These are phyloP conservation scores for Cyprinodon tularosa DNA, from an alignment of 2,113 vertebrate genomes.

Conservation along the genomic window DNA sequence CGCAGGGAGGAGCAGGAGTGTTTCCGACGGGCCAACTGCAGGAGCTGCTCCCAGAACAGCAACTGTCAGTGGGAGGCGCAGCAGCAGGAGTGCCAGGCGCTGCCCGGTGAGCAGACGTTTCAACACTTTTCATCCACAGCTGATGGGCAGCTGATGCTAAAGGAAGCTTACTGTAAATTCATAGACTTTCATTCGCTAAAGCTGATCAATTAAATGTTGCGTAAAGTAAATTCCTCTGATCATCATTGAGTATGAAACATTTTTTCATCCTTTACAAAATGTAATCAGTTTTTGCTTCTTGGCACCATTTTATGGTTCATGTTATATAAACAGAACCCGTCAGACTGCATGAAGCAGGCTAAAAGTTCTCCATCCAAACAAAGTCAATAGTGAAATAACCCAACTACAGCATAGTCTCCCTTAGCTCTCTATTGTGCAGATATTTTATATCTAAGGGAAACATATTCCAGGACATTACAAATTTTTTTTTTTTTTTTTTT, in stretches of 20 bases:
- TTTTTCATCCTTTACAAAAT: no score
- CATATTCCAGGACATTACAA: no score
- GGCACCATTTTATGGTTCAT: not conserved
- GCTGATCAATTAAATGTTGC: no score
- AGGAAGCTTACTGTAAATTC: not conserved
- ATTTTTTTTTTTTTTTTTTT: no score
- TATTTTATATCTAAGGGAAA: no score
- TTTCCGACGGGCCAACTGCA: conserved; percentile 91
- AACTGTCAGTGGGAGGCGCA: conserved; percentile 95
- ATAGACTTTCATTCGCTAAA: no score
- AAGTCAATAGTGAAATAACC: no score
- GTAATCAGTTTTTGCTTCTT: not conserved
- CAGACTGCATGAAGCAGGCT: no score
- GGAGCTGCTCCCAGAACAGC: conserved; percentile 90
- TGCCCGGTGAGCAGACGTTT: conserved; percentile 83
- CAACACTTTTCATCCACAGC: not conserved
- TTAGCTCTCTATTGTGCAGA: no score
- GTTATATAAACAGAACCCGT: no score
- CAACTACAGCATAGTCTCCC: no score
- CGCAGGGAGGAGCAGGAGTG: conserved; percentile 93
- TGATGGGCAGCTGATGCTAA: not conserved
- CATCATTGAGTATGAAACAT: not conserved
- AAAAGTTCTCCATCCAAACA: no score
- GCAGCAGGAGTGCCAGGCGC: conserved; percentile 92
- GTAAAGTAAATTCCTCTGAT: not conserved